These are phyloP conservation scores for Neoniphon sammara DNA, from an alignment of 2,797 vertebrate species.

Conservation along the genomic window DNA sequence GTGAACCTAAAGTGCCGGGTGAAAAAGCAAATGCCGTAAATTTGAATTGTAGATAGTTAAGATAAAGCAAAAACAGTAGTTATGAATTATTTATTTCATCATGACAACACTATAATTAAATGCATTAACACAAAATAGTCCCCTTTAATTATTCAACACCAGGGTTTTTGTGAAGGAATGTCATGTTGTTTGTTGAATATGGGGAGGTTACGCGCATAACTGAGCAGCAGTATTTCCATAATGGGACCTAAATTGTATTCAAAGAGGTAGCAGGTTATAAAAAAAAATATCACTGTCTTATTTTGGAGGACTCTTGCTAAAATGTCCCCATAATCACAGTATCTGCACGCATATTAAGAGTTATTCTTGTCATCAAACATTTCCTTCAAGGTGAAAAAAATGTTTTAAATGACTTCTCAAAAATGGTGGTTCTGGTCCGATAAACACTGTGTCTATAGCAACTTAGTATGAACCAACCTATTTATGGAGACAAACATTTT, in stretches of 20 bases:
- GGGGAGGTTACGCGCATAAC: slow-evolving; percentile 62
- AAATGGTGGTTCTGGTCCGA: not conserved
- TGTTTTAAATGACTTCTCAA: slow-evolving; percentile 4
- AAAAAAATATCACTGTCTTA: slow-evolving; percentile 31
- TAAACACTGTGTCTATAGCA: slow-evolving; percentile 5
- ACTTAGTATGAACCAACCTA: not conserved
- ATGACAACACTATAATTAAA: slow-evolving; percentile 77
- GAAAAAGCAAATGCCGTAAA: slow-evolving; percentile 43
- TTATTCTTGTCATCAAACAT: slow-evolving; percentile 15
- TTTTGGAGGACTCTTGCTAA: not conserved
- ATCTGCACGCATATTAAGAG: slow-evolving; percentile 15
- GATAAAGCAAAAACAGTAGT: slow-evolving; percentile 17
- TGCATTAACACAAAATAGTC: slow-evolving; percentile 76
- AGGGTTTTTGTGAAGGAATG: slow-evolving; percentile 68
- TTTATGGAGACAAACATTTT: not conserved
- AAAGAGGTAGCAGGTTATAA: slow-evolving; percentile 42
- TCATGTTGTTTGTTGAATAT: slow-evolving; percentile 67
- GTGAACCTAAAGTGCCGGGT: slow-evolving; percentile 53
- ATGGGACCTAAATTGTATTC: slow-evolving; percentile 57
- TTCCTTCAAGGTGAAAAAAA: slow-evolving; percentile 22
- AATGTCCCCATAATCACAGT: slow-evolving; percentile 23
- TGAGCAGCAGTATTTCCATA: slow-evolving; percentile 72
- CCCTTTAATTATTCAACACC: slow-evolving; percentile 74
- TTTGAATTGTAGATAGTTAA: slow-evolving; percentile 75
- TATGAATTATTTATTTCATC: slow-evolving; percentile 79